Conservation (phyloP, 2,797 vertebrate genomes). For the Lerista edwardsae region DNA sequence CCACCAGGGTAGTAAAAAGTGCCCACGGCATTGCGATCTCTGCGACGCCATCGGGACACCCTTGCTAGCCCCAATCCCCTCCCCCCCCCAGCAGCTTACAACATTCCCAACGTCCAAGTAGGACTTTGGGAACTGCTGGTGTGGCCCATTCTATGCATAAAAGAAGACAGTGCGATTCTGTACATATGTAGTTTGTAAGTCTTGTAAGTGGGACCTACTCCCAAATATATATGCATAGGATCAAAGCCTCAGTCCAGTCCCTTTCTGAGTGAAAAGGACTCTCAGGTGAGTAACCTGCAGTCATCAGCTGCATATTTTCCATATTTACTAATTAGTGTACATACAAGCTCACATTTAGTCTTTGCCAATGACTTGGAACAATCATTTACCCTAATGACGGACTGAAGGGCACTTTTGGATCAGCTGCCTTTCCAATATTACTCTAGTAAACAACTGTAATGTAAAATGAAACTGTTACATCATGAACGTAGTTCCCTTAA, state of each 20-base stretch:
- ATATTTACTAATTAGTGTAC: background rate
- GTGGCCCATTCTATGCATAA: background rate
- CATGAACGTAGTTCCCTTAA: constrained; percentile 56
- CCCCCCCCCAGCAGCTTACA: too few relatives aligned
- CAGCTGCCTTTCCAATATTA: background rate
- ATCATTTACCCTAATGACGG: fast-evolving
- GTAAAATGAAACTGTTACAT: constrained; percentile 69
- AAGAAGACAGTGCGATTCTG: background rate
- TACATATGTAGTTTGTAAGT: background rate
- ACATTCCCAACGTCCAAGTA: too few relatives aligned
- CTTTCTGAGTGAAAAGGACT: background rate
- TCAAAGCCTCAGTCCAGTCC: background rate
- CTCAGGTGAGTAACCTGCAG: background rate
- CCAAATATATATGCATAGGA: background rate
- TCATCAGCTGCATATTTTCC: background rate
- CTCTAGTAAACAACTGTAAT: constrained; percentile 47
- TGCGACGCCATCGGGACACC: too few relatives aligned
- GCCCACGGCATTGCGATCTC: too few relatives aligned
- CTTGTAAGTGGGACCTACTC: too few relatives aligned
- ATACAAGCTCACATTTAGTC: fast-evolving
- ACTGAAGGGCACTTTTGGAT: background rate
- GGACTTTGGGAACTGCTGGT: too few relatives aligned
- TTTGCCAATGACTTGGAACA: constrained; percentile 18
- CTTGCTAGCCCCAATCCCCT: too few relatives aligned
- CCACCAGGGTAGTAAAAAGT: too few relatives aligned